phyloP scores from a whole-genome alignment of 2,113 vertebrate species.

The Nothobranchius furzeri region DNA sequence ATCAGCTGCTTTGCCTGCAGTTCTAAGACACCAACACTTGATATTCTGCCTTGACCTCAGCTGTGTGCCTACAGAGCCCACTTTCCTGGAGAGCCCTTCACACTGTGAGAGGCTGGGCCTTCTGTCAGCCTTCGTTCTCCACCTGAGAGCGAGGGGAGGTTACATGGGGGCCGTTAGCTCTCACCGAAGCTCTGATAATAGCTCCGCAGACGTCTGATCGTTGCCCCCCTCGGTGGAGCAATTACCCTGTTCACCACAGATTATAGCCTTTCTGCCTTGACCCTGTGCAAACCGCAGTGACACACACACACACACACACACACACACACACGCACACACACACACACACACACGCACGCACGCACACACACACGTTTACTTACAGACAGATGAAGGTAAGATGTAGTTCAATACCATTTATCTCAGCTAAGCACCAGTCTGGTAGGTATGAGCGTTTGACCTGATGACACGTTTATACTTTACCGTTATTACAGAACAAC shows the following conservation, averaged over 20 bases:
- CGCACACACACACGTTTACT: neutral
- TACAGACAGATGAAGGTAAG: neutral
- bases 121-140: constrained; percentile 44
- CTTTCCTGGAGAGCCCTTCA: constrained; percentile 49
- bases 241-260: constrained; percentile 42
- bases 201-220: constrained; percentile 34
- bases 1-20: constrained; percentile 21
- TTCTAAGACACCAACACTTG: constrained; percentile 39
- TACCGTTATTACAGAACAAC: too few species aligned
- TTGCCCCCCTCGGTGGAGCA: constrained; percentile 30
- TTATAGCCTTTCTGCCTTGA: constrained; percentile 25
- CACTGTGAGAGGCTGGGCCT: constrained; percentile 26
- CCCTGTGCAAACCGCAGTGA: constrained; percentile 4
- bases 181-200: constrained; percentile 33
- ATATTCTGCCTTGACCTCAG: constrained; percentile 50
- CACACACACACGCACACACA: neutral
- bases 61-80: constrained; percentile 35
- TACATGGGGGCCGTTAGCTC: constrained; percentile 42
- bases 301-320: constrained; percentile 2
- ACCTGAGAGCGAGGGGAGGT: constrained; percentile 15
- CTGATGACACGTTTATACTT: too few species aligned
- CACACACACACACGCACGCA: constrained; percentile 11
- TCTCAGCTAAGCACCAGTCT: neutral
- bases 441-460: neutral
- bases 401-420: neutral